phyloP scores from a whole-genome alignment of 2,888 invertebrate genomes.

The Dynastes hyllus region DNA sequence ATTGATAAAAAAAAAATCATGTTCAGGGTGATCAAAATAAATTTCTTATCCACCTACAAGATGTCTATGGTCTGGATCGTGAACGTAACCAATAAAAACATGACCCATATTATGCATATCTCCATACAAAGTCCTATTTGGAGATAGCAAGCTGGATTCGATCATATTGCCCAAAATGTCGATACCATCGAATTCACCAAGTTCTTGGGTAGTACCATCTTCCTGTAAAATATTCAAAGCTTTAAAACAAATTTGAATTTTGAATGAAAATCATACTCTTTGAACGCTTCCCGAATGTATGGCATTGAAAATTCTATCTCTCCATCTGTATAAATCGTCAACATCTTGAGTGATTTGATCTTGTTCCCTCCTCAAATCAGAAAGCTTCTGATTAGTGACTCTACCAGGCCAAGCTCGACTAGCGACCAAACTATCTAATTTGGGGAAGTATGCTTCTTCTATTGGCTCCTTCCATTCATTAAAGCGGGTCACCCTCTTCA shows the following conservation, averaged over 20 bases:
- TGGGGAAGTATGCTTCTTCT: constrained; percentile 87
- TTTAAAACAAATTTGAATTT: background rate
- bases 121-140: constrained; percentile 82
- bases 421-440: constrained; percentile 85
- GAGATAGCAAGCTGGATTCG: constrained; percentile 82
- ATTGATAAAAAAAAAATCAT: constrained; percentile 49
- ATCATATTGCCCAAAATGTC: constrained; percentile 87
- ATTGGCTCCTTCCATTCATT: constrained; percentile 82
- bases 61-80: constrained; percentile 87
- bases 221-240: constrained; percentile 62
- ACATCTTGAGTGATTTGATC: constrained; percentile 81
- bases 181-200: constrained; percentile 83
- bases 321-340: constrained; percentile 83
- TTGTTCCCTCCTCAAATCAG: constrained; percentile 79
- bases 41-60: constrained; percentile 71
- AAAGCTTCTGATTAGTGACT: constrained; percentile 73
- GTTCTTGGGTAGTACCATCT: constrained; percentile 62
- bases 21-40: background rate
- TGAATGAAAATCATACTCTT: background rate
- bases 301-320: constrained; percentile 82
- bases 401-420: constrained; percentile 85
- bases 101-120: constrained; percentile 90
- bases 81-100: constrained; percentile 82
- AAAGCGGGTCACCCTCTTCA: constrained; percentile 77
- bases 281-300: constrained; percentile 74